Evolutionary conservation across 2,113 vertebrate genomes (phyloP).

Genomic region (Anolis sagrei): DNA sequence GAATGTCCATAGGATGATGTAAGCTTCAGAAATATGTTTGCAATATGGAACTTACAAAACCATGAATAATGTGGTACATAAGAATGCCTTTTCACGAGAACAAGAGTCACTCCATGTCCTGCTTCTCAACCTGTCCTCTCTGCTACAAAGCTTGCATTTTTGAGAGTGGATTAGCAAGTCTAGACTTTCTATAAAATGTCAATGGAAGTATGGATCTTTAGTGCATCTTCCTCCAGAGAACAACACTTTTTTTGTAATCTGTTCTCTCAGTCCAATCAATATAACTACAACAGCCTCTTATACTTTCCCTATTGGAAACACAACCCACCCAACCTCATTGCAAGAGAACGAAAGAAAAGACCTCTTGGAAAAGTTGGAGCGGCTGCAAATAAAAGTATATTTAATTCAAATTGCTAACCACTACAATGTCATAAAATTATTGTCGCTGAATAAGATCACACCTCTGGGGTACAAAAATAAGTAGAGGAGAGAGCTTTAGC

Average conservation of each 20-base stretch:
- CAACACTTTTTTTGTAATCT: slow-evolving; percentile 57
- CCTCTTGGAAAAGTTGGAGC: slow-evolving; percentile 1
- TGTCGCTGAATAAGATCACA: slow-evolving; percentile 79
- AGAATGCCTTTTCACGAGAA: slow-evolving; percentile 9
- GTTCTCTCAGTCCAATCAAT: slow-evolving; percentile 68
- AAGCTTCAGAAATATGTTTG: slow-evolving; percentile 35
- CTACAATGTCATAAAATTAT: slow-evolving; percentile 74
- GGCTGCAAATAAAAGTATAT: slow-evolving; percentile 49
- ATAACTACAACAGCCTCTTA: slow-evolving; percentile 60
- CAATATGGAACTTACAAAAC: slow-evolving; percentile 43
- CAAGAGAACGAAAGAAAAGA: slow-evolving; percentile 54
- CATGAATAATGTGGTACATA: slow-evolving; percentile 34
- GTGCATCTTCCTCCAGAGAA: slow-evolving; percentile 64
- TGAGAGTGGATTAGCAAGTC: slow-evolving; percentile 74
- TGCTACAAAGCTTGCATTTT: slow-evolving; percentile 68
- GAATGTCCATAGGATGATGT: slow-evolving; percentile 23
- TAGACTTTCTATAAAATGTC: slow-evolving; percentile 75
- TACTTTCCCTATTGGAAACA: slow-evolving; percentile 60
- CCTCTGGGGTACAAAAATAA: slow-evolving; percentile 75
- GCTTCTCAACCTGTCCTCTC: slow-evolving; percentile 27
- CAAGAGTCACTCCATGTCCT: slow-evolving; percentile 24
- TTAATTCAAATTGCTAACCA: slow-evolving; percentile 73
- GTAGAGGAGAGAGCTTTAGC: slow-evolving; percentile 68
- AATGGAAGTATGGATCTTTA: slow-evolving; percentile 72
- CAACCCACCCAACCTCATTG: slow-evolving; percentile 24